phyloP scores from a whole-genome alignment of 1,140 invertebrate genomes.

The Tetraneura akinire region DNA sequence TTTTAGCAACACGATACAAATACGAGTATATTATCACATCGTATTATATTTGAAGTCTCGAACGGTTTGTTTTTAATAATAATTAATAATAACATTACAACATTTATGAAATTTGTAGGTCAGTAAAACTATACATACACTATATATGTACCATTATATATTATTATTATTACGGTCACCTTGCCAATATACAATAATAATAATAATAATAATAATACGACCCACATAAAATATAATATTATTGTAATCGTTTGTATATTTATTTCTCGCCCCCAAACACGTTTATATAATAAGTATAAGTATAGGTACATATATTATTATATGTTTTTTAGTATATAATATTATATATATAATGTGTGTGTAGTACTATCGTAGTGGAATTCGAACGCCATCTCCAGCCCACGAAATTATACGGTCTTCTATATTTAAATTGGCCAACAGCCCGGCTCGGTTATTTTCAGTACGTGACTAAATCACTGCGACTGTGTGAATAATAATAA shows the following conservation, averaged over 20 bases:
- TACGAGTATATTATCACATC: too few species aligned
- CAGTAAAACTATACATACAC: background rate
- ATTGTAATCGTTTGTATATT: background rate
- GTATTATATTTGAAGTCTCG: too few species aligned
- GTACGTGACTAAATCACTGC: conserved; percentile 22
- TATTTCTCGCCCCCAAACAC: conserved; percentile 19
- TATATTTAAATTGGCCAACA: conserved; percentile 33
- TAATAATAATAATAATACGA: background rate
- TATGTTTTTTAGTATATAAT: background rate
- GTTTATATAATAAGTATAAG: too few species aligned
- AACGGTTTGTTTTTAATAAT: too few species aligned
- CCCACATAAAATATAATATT: conserved; percentile 30
- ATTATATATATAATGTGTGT: background rate
- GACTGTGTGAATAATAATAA: background rate
- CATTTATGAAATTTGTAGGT: background rate
- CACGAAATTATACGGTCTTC: conserved; percentile 33
- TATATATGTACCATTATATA: background rate
- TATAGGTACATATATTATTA: too few species aligned
- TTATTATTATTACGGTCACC: background rate
- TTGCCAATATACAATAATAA: conserved; percentile 14
- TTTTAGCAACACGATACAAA: too few species aligned
- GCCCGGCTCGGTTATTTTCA: conserved; percentile 24
- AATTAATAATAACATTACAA: too few species aligned
- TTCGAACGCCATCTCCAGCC: conserved; percentile 1
- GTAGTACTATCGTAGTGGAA: background rate